These are phyloP conservation scores for Carduelis carduelis DNA, from an alignment of 2,797 vertebrate species.

Conservation along the genomic window DNA sequence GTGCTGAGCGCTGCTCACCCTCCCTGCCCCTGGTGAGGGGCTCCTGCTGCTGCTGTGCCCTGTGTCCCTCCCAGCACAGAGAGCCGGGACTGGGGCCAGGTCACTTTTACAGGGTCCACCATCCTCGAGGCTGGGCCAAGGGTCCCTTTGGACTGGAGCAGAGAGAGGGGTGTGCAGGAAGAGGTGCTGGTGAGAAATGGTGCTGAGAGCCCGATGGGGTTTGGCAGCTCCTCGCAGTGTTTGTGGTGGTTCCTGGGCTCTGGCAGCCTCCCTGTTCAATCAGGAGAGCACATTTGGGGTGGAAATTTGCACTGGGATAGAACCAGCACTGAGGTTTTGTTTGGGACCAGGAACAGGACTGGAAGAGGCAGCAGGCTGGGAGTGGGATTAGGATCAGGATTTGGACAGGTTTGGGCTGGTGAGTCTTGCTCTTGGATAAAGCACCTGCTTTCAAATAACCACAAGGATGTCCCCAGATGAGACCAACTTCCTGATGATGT, in stretches of 20 bases:
- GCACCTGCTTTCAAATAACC: background rate
- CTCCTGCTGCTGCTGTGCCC: background rate
- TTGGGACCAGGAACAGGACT: background rate
- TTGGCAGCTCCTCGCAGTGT: background rate
- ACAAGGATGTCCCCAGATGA: background rate
- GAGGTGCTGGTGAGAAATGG: background rate
- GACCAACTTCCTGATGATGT: background rate
- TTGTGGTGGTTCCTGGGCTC: background rate
- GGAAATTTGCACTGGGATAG: background rate
- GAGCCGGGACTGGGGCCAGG: background rate
- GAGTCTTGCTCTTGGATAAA: background rate
- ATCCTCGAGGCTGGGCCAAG: background rate
- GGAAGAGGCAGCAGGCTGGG: background rate
- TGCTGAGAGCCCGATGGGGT: rapidly evolving
- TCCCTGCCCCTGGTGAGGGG: background rate
- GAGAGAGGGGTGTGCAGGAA: background rate
- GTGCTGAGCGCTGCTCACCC: background rate
- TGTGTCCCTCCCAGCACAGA: background rate
- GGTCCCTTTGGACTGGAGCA: rapidly evolving
- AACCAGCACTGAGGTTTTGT: background rate
- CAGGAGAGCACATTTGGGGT: background rate
- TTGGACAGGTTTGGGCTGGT: background rate
- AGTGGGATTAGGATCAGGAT: background rate
- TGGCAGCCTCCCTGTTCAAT: background rate
- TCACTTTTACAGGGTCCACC: background rate